These are phyloP conservation scores for Anser cygnoides DNA, from an alignment of 2,113 vertebrate species.

Conservation along the genomic window DNA sequence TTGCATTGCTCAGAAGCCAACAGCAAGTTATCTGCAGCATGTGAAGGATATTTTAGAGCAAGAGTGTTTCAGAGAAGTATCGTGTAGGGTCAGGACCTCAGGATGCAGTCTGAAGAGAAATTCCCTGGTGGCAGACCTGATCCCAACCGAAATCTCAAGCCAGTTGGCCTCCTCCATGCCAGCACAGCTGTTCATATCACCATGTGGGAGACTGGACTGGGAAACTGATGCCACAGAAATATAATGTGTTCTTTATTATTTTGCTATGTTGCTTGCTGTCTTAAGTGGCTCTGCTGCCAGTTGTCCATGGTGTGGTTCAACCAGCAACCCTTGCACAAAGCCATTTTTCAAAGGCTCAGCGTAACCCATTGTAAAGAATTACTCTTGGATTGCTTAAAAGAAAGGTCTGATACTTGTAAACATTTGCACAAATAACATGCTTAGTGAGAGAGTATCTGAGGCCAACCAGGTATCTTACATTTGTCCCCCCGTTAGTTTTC, in stretches of 20 bases:
- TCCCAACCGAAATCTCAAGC: neutral
- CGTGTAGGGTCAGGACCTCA: neutral
- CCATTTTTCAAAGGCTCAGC: neutral
- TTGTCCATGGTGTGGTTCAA: neutral
- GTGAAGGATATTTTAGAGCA: neutral
- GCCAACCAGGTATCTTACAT: neutral
- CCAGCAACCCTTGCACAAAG: neutral
- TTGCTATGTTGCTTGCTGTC: neutral
- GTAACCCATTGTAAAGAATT: neutral
- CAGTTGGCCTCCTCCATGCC: neutral
- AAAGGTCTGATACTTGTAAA: neutral
- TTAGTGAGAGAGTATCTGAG: neutral
- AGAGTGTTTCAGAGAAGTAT: neutral
- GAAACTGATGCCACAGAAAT: neutral
- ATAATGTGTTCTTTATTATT: neutral
- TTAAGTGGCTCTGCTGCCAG: neutral
- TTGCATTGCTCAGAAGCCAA: neutral
- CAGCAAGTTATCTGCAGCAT: neutral
- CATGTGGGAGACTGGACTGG: neutral
- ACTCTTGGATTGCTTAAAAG: neutral
- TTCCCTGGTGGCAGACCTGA: neutral
- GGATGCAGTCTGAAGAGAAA: neutral
- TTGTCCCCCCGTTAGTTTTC: neutral
- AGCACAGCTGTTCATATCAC: neutral
- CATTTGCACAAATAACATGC: slow-evolving; percentile 30